phyloP scores from a whole-genome alignment of 2,797 vertebrate genomes.

The Chelidonichthys spinosus region DNA sequence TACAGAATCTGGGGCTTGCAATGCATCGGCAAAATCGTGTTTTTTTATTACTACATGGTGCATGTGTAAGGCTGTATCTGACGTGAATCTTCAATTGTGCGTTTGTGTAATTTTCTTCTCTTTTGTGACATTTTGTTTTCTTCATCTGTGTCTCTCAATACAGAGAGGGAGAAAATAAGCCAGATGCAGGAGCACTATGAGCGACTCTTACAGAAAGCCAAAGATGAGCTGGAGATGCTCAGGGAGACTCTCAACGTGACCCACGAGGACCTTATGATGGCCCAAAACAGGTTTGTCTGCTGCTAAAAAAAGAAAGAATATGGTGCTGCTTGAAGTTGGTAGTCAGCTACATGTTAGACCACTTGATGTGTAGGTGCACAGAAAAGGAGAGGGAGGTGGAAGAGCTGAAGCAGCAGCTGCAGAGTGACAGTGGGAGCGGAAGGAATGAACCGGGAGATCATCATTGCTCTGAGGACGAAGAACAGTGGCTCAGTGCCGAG shows the following conservation, averaged over 20 bases:
- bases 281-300: constrained; percentile 37
- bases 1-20: not conserved
- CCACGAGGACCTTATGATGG: constrained; percentile 71
- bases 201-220: constrained; percentile 78
- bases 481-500: constrained; percentile 78
- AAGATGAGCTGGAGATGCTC: constrained; percentile 73
- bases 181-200: constrained; percentile 79
- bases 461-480: constrained; percentile 70
- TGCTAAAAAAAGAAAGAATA: not conserved
- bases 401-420: constrained; percentile 67
- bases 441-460: constrained; percentile 28
- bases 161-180: constrained; percentile 36
- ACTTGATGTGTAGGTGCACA: constrained; percentile 48
- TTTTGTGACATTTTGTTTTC: not conserved
- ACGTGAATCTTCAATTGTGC: not conserved
- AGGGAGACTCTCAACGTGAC: constrained; percentile 75
- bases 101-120: not conserved
- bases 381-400: constrained; percentile 47
- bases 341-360: constrained; percentile 7
- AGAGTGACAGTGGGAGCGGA: constrained; percentile 48
- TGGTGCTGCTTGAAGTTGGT: not conserved
- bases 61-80: not conserved
- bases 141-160: constrained; percentile 1
- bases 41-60: not conserved
- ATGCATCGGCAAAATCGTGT: constrained; percentile 1